Evolutionary conservation across 2,797 vertebrate species (phyloP).

Genomic region (Chelon auratus): DNA sequence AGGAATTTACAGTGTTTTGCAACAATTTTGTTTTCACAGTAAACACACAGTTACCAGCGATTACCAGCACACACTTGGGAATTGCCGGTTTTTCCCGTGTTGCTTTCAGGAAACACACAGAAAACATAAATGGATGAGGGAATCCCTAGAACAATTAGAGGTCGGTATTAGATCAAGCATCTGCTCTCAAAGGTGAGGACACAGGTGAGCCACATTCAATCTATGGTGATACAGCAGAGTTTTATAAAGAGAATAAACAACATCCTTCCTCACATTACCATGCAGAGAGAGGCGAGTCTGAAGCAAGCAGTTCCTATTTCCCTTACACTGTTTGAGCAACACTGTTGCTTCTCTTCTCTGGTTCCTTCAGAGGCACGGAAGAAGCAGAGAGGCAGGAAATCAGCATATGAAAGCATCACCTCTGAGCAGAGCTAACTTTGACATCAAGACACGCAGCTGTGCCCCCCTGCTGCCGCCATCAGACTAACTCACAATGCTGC

Average conservation of each 20-base stretch:
- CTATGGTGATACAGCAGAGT: not conserved
- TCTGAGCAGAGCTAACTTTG: not conserved
- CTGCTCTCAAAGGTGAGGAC: not conserved
- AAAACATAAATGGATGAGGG: not conserved
- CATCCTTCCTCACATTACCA: not conserved
- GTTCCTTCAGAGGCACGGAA: constrained; percentile 26
- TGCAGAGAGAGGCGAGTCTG: constrained; percentile 8
- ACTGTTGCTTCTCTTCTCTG: constrained; percentile 66
- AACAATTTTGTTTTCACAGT: constrained; percentile 10
- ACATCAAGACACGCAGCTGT: not conserved
- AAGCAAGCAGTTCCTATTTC: constrained; percentile 55
- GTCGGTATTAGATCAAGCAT: not conserved
- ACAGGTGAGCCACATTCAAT: not conserved
- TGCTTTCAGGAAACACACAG: not conserved
- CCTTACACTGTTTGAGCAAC: constrained; percentile 58
- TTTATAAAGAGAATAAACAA: not conserved
- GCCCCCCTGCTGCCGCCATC: not conserved
- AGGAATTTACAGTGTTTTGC: not conserved
- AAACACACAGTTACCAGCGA: not conserved
- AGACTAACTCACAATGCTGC: constrained; percentile 52
- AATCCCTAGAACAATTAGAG: not conserved
- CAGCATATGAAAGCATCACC: not conserved
- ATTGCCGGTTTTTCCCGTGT: not conserved
- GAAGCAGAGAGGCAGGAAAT: constrained; percentile 14
- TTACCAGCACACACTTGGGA: not conserved